These are phyloP conservation scores for Germaria angustata DNA, from an alignment of 2,888 invertebrate genomes.

Conservation along the genomic window DNA sequence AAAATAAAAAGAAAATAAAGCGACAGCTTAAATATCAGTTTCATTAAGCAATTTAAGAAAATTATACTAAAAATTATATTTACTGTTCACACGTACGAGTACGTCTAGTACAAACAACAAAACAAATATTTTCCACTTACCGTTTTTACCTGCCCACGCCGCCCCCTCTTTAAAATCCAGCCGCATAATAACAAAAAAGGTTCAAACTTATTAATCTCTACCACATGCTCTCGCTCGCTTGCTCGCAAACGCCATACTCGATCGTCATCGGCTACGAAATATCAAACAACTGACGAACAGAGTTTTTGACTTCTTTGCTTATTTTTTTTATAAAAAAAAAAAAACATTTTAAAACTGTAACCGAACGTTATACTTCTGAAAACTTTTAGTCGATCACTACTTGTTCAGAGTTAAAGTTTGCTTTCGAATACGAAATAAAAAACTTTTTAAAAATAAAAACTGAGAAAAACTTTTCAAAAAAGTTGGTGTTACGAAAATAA, in stretches of 20 bases:
- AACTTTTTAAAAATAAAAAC: background rate
- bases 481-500: background rate
- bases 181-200: conserved; percentile 1
- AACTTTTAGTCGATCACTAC: conserved; percentile 63
- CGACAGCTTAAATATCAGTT: conserved; percentile 18
- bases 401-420: conserved; percentile 63
- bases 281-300: conserved; percentile 20
- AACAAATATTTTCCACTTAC: background rate
- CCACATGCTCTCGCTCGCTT: background rate
- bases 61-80: background rate
- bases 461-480: background rate
- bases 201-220: conserved; percentile 5
- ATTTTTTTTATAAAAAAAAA: conserved; percentile 40
- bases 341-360: conserved; percentile 31
- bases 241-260: background rate
- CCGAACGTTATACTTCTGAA: conserved; percentile 41
- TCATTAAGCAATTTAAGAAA: conserved; percentile 31
- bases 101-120: conserved; percentile 9
- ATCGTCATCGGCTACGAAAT: background rate
- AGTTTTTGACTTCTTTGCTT: conserved; percentile 57
- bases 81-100: background rate
- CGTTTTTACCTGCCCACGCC: background rate
- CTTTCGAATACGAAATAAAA: conserved; percentile 34
- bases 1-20: background rate
- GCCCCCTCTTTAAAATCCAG: background rate